phyloP scores from a whole-genome alignment of 2,888 invertebrate genomes.

The Machimus atricapillus region DNA sequence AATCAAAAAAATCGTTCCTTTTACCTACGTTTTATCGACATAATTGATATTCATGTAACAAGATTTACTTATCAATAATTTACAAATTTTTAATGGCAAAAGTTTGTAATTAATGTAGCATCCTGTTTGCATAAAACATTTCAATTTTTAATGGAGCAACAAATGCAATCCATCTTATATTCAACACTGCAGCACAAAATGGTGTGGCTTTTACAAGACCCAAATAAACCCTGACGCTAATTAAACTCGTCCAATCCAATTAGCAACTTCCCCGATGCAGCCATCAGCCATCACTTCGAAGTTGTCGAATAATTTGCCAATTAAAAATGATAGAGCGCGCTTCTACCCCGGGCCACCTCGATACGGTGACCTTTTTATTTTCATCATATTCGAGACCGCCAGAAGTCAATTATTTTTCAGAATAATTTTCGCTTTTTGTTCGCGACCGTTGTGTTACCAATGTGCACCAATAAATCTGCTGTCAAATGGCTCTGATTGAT shows the following conservation, averaged over 20 bases:
- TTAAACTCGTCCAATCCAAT: neutral
- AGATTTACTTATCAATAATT: too few species aligned
- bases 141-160: too few species aligned
- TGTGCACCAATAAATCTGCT: constrained; percentile 10
- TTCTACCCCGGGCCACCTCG: neutral
- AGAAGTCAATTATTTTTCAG: constrained; percentile 14
- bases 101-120: too few species aligned
- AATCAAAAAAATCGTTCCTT: too few species aligned
- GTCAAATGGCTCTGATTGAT: constrained; percentile 13
- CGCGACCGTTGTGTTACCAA: neutral
- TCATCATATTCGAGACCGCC: neutral
- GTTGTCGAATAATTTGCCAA: neutral
- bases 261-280: neutral
- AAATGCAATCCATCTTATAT: neutral
- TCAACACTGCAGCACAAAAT: neutral
- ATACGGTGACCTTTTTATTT: neutral
- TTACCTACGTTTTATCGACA: too few species aligned
- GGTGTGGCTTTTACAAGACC: neutral
- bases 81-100: too few species aligned
- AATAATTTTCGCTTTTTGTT: neutral
- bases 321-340: neutral
- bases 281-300: neutral
- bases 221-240: neutral
- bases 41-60: too few species aligned
- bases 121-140: too few species aligned